These are phyloP conservation scores for Sialia sialis DNA, from an alignment of 2,113 vertebrate species.

Conservation along the genomic window DNA sequence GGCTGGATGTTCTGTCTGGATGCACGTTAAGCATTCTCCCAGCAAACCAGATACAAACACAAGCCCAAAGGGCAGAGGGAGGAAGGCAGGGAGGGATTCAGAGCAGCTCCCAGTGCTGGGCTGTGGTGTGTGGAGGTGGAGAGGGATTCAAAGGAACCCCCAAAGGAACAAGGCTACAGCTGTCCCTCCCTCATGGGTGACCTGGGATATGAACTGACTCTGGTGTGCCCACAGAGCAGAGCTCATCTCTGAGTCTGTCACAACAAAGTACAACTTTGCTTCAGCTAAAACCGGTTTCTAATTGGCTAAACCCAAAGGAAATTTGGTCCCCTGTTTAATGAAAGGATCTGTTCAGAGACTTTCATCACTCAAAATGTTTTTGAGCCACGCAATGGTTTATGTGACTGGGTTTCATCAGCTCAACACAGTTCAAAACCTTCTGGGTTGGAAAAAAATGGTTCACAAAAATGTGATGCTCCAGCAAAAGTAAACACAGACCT, in stretches of 20 bases:
- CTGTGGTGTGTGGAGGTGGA: background rate
- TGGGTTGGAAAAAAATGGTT: background rate
- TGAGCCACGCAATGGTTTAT: background rate
- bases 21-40: background rate
- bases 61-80: background rate
- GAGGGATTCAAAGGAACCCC: background rate
- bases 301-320: background rate
- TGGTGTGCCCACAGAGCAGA: accelerated
- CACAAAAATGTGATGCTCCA: background rate
- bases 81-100: background rate
- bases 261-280: background rate
- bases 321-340: background rate
- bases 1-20: background rate
- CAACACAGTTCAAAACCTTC: background rate
- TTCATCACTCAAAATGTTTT: background rate
- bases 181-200: background rate
- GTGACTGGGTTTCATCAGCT: background rate
- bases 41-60: background rate
- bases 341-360: background rate
- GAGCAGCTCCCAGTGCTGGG: background rate
- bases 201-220: background rate
- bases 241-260: background rate
- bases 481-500: background rate
- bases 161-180: background rate
- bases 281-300: background rate